phyloP scores from a whole-genome alignment of 2,888 invertebrate species.

The Phyllotreta cruciferae region DNA sequence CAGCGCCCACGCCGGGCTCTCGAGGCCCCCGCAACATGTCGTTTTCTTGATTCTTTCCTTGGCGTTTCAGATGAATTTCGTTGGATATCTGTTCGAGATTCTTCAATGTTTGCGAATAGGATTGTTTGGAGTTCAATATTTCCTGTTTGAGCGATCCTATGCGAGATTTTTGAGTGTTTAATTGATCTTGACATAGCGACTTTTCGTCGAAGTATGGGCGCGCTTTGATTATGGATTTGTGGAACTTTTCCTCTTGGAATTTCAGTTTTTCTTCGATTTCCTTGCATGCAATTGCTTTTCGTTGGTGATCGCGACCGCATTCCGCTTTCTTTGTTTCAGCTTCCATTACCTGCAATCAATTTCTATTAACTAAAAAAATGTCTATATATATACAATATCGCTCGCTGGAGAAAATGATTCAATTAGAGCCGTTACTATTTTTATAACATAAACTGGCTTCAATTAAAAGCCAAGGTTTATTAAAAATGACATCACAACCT shows the following conservation, averaged over 20 bases:
- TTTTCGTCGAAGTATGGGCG: conserved; percentile 92
- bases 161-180: conserved; percentile 84
- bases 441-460: no score
- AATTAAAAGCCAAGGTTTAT: no score
- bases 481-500: no score
- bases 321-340: conserved; percentile 90
- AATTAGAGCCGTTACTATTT: no score
- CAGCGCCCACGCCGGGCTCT: conserved; percentile 72
- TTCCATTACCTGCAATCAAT: conserved; percentile 77
- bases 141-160: conserved; percentile 82
- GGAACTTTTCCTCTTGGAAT: conserved; percentile 81
- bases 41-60: conserved; percentile 51
- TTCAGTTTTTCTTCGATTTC: conserved; percentile 82
- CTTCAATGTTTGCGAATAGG: conserved; percentile 82
- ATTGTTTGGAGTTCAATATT: conserved; percentile 79
- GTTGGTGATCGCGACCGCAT: conserved; percentile 87
- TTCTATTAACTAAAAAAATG: no score
- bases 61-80: conserved; percentile 81
- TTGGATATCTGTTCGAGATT: conserved; percentile 90
- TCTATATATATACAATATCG: neutral
- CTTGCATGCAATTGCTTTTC: conserved; percentile 80
- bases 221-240: conserved; percentile 83
- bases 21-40: conserved; percentile 65
- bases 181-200: conserved; percentile 82
- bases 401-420: no score